A percentile compares a stretch with the other conserved stretches of the same genome.
phyloP scores from a whole-genome alignment of 2,797 vertebrate genomes.

The Gymnocypris eckloni region DNA sequence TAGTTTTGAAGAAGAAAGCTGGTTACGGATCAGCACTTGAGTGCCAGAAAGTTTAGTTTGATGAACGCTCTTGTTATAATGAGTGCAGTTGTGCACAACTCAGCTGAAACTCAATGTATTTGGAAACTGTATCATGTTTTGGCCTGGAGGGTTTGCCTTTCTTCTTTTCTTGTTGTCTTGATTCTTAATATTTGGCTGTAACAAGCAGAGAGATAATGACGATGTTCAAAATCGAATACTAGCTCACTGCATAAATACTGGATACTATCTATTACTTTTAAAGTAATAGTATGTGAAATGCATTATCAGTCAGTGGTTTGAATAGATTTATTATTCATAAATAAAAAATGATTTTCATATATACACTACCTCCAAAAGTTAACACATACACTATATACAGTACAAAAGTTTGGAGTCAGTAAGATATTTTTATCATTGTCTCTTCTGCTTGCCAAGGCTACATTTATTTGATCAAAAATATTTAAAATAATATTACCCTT shows the following conservation, averaged over 20 bases:
- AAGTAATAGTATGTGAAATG: background rate
- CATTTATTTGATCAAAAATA: background rate
- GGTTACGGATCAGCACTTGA: background rate
- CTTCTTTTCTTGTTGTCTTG: background rate
- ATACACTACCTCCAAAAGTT: too few species aligned
- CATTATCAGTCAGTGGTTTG: background rate
- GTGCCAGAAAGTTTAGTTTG: conserved; percentile 3
- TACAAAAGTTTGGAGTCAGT: too few species aligned
- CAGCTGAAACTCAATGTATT: background rate
- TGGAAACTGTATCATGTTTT: background rate
- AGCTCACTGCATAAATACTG: background rate
- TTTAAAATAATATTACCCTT: too few species aligned
- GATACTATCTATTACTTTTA: too few species aligned
- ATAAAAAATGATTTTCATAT: too few species aligned
- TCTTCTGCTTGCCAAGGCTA: background rate
- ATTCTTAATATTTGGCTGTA: background rate
- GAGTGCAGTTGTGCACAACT: background rate
- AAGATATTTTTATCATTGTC: too few species aligned
- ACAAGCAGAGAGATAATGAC: background rate
- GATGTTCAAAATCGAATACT: background rate
- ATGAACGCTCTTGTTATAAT: background rate
- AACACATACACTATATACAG: too few species aligned
- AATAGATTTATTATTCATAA: background rate
- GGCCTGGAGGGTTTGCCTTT: background rate
- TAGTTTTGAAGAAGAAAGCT: background rate